Evolutionary conservation across 2,113 vertebrate species (phyloP), one percentile per base, ranked within the genome.

Genomic region (Dipodomys merriami): DNA sequence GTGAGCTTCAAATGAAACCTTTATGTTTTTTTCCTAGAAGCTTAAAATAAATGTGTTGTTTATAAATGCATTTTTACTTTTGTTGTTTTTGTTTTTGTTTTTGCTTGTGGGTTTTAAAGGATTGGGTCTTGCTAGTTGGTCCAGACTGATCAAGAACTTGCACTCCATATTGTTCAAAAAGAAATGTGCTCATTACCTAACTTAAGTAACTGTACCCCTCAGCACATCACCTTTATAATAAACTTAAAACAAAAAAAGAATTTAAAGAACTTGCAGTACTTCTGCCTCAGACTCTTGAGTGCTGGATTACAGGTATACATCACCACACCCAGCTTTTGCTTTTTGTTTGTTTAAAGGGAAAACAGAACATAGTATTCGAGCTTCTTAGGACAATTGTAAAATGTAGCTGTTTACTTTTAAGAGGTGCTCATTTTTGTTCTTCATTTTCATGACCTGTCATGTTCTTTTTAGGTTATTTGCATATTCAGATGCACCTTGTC

Each of bases 401-500:
- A 0, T 0, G 0, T 72, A 35, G 30, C 74, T 76, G 79, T 23
- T 33, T 29, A 60, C n/a, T 82, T 79, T 15, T 46, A n/a, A 7
- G 60, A 83, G 29, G 62, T 64, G 62, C 23, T 6, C 23, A 22
- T 23, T 64, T 64, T 20, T 25, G 62, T 64, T 20, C 23, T 64
- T 93, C 30, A 8, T 73, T 53, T 89, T 96, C 68, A 88, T 39
- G 22, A 86, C 69, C 18, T 67, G 74, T 86, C 27, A 29, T 95
- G 83, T 87, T 93, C 39, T 10, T 79, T 78, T 79, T 81, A 99
- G 99, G 99, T 76, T 93, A 98, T 84, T 88, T 99, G 94, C 97
- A 99, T 94, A 97, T 99, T 97, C 99, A 99, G 94, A 97, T 98
- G 97, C 98, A 97, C 29, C 93, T 99, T 65, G 94, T 97, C 94